Evolutionary conservation across 2,888 invertebrate genomes (phyloP), one percentile per base, ranked within the genome.

Genomic region (Arctia plantaginis): DNA sequence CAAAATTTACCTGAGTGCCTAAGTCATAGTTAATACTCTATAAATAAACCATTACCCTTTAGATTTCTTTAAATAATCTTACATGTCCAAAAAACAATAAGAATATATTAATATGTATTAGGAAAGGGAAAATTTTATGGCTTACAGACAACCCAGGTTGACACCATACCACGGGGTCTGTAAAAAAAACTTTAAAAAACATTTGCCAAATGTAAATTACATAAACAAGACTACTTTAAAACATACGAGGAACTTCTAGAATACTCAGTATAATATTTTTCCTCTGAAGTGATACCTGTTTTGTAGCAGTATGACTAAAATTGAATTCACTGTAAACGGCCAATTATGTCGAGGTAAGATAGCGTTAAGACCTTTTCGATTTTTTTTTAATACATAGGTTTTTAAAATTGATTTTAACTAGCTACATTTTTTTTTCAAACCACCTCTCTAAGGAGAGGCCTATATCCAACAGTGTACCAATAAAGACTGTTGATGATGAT

Each of bases 301-400:
- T 30, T 62, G 27, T 18, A 30, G 30, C 18, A 62, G 62, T 18
- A 62, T 62, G 62, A 6, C 62, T 18, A 86, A 77, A 79, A 86
- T 94, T 71, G 87, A 91, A 81, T 94, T 94, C 79, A 90, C 89
- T 20, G 91, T 94, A 8, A 94, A 94, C 70, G 94, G 93, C 6
- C 85, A 79, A 76, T 88, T 85, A 85, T 92, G 91, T 86, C 82
- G 79, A 82, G 94, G 94, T 94, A 87, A 41, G 81, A 71, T 71
- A 23, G 15, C 1, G 66, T 62, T 15, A 18, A 15, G 27, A n/a
- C 62, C 27, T 66, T 12, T 23, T n/a, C 13, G n/a, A 66, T 23
- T 27, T 18, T 27, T 4, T 0, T 41, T 23, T 27, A 66, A 1
- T n/a, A 27, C 20, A 27, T 51, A 1, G 20, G 20, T 20, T 47